A percentile compares a stretch with the other conserved stretches of the same genome.
phyloP scores from a whole-genome alignment of 2,888 invertebrate genomes.

The Leptinotarsa tumamoca region DNA sequence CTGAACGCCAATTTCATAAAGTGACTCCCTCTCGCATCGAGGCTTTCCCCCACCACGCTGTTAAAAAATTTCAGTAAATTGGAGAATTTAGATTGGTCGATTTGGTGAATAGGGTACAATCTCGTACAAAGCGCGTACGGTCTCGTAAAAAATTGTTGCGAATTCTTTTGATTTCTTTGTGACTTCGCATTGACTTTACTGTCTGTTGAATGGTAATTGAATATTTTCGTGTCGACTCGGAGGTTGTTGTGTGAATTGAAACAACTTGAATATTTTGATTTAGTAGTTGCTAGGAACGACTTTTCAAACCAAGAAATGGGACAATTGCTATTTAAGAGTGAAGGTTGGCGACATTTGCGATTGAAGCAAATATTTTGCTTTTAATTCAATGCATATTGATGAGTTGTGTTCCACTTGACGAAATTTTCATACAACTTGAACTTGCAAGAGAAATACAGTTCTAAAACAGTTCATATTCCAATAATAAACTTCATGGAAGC shows the following conservation, averaged over 20 bases:
- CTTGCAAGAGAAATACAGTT: no score
- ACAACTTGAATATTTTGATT: slow-evolving; percentile 12
- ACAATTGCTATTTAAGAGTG: background rate
- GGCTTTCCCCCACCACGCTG: slow-evolving; percentile 42
- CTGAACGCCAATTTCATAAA: slow-evolving; percentile 38
- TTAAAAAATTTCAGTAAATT: slow-evolving; percentile 54
- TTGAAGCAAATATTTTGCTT: background rate
- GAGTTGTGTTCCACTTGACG: no score
- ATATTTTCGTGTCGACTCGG: slow-evolving; percentile 19
- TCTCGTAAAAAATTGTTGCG: slow-evolving; percentile 36
- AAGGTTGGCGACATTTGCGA: background rate
- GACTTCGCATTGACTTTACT: slow-evolving; percentile 27
- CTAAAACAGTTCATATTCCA: no score
- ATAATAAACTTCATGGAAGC: no score
- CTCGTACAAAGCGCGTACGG: slow-evolving; percentile 42
- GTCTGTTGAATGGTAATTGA: slow-evolving; percentile 32
- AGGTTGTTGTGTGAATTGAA: slow-evolving; percentile 22
- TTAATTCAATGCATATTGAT: background rate
- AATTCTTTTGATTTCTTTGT: slow-evolving; percentile 32
- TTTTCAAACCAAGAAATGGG: background rate
- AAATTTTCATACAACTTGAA: no score
- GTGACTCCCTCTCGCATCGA: slow-evolving; percentile 47
- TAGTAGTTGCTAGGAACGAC: slow-evolving; percentile 1
- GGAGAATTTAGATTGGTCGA: slow-evolving; percentile 55
- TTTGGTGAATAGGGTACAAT: slow-evolving; percentile 49